Conservation (phyloP, 2,113 vertebrate genomes). For the Recurvirostra avosetta region DNA sequence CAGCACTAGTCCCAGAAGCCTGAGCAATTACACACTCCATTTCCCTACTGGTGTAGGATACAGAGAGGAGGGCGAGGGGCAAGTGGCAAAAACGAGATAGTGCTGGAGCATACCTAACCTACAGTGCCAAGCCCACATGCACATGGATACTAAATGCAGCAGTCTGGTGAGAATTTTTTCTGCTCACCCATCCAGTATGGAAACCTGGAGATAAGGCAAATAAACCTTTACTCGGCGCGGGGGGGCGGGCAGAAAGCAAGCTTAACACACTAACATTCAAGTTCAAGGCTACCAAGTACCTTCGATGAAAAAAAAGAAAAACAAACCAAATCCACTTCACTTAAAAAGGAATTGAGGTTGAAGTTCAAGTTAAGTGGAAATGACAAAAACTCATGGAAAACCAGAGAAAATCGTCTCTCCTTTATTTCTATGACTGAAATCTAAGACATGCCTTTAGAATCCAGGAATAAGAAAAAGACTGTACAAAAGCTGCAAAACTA, state of each 20-base stretch:
- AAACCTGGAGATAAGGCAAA: not conserved
- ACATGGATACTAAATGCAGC: not conserved
- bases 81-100: not conserved
- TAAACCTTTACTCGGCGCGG: accelerated
- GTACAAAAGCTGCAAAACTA: not conserved
- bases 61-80: not conserved
- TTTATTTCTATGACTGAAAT: not conserved
- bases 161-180: not conserved
- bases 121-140: not conserved
- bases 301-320: not conserved
- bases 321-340: not conserved
- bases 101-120: not conserved
- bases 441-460: not conserved
- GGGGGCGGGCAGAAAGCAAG: accelerated
- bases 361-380: not conserved
- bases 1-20: not conserved
- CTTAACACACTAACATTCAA: not conserved
- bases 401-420: not conserved
- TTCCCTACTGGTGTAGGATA: not conserved
- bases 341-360: not conserved
- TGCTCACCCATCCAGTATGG: not conserved
- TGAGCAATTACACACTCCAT: not conserved
- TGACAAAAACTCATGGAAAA: not conserved
- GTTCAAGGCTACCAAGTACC: not conserved
- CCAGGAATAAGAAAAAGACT: not conserved